Evolutionary conservation across 2,797 vertebrate genomes (phyloP).

Genomic region (Sebastes wilsoni): DNA sequence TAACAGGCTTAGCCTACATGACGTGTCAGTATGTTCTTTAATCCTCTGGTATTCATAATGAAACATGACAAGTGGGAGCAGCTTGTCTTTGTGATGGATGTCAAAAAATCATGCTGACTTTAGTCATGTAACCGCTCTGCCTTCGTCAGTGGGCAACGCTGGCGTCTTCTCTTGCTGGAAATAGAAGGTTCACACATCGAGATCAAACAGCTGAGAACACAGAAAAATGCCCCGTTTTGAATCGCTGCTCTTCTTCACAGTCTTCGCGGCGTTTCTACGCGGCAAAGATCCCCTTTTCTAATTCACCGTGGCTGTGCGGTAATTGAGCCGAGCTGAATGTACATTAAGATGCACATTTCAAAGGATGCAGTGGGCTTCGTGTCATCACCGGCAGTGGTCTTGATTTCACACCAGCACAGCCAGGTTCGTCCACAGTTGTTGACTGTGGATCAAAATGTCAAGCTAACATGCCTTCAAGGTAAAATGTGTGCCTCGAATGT

Average conservation of each 20-base stretch:
- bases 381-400: constrained; percentile 4
- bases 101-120: constrained; percentile 37
- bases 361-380: constrained; percentile 35
- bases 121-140: constrained; percentile 18
- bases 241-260: constrained; percentile 19
- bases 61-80: constrained; percentile 46
- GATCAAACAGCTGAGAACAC: constrained; percentile 28
- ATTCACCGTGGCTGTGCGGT: constrained; percentile 27
- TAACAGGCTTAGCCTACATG: constrained; percentile 33
- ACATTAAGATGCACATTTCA: constrained; percentile 22
- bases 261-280: constrained; percentile 6
- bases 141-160: constrained; percentile 2
- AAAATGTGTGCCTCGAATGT: not conserved
- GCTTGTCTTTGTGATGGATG: constrained; percentile 40
- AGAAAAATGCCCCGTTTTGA: constrained; percentile 17
- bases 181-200: constrained; percentile 20
- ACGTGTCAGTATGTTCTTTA: constrained; percentile 40
- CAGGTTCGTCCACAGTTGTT: not conserved
- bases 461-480: not conserved
- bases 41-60: constrained; percentile 43
- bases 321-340: constrained; percentile 16
- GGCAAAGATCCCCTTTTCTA: not conserved
- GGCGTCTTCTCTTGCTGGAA: constrained; percentile 9
- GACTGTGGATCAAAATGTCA: not conserved
- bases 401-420: constrained; percentile 26